Evolutionary conservation across 2,113 vertebrate species (phyloP).

Genomic region (Silurus glanis): DNA sequence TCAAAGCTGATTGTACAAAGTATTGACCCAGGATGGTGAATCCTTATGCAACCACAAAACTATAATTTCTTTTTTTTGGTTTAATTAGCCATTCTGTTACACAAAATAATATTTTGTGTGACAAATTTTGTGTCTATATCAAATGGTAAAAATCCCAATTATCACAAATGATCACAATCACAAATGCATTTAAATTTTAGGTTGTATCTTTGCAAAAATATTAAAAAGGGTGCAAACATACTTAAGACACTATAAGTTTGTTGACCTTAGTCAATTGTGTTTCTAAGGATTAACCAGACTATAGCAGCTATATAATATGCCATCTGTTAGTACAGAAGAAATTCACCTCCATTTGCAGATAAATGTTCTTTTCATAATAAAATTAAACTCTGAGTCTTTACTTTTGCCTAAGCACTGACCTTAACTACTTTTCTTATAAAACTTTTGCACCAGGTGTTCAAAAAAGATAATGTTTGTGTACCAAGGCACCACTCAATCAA

Average conservation of each 20-base stretch:
- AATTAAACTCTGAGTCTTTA: constrained; percentile 11
- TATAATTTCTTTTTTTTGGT: background rate
- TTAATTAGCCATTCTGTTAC: background rate
- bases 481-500: constrained; percentile 3
- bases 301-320: background rate
- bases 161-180: too few relatives aligned
- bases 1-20: background rate
- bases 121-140: background rate
- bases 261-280: background rate
- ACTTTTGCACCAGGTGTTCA: constrained; percentile 36
- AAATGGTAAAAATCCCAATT: background rate
- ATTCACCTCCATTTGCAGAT: background rate
- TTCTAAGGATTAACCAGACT: background rate
- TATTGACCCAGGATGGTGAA: background rate
- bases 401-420: constrained; percentile 22
- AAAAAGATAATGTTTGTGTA: constrained; percentile 24
- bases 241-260: background rate
- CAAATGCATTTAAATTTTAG: background rate
- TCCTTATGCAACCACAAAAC: background rate
- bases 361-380: constrained; percentile 27
- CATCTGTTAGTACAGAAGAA: background rate
- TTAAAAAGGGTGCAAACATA: background rate
- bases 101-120: background rate
- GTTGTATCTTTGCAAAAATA: background rate
- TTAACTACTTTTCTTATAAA: background rate